Conservation (phyloP, 2,113 vertebrate species). For the Bujurquina vittata region DNA sequence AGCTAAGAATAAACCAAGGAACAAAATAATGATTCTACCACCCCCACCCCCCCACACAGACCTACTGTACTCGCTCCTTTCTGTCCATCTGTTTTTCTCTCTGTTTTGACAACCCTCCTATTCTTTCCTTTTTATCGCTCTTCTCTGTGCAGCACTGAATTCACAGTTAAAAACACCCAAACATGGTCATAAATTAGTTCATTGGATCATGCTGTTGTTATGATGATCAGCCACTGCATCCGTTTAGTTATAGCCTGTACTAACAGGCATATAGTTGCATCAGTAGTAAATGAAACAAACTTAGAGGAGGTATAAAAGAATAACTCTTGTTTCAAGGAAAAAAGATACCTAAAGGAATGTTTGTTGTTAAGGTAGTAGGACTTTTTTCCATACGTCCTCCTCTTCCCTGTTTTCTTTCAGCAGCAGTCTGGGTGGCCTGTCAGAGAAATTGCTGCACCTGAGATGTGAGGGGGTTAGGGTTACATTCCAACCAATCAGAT, state of each 20-base stretch:
- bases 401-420: no score
- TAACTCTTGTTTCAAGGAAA: background rate
- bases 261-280: conserved; percentile 42
- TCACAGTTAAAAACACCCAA: conserved; percentile 49
- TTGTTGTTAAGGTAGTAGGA: background rate
- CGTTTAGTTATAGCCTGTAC: conserved; percentile 51
- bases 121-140: background rate
- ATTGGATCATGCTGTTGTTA: conserved; percentile 55
- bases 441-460: no score
- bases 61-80: conserved; percentile 7
- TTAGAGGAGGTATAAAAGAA: background rate
- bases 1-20: conserved; percentile 50
- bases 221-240: conserved; percentile 59
- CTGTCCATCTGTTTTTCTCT: conserved; percentile 38
- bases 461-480: no score
- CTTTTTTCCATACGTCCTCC: background rate
- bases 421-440: no score
- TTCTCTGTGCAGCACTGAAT: conserved; percentile 14
- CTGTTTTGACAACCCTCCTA: conserved; percentile 3
- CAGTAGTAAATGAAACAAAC: conserved; percentile 6
- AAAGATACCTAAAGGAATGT: background rate
- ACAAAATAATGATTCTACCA: conserved; percentile 48
- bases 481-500: conserved; percentile 36
- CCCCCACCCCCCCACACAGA: background rate
- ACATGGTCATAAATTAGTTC: conserved; percentile 52